Conservation (phyloP, 2,888 invertebrate species). For the Cephalotes varians region DNA sequence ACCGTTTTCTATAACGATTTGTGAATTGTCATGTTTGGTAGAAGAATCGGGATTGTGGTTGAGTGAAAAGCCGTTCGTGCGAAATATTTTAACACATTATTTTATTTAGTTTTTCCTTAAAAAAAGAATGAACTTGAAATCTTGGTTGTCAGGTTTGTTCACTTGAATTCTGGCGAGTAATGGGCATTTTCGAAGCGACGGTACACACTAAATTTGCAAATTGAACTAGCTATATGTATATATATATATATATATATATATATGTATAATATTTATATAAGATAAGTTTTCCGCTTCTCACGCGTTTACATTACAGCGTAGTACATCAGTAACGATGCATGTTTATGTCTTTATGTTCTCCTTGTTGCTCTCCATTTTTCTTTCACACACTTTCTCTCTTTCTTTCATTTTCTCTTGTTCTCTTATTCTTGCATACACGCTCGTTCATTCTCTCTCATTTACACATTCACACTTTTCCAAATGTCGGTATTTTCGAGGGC, state of each 20-base stretch:
- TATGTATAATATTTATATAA: slow-evolving; percentile 80
- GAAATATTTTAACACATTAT: slow-evolving; percentile 83
- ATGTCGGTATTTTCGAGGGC: slow-evolving; percentile 18
- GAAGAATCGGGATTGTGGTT: slow-evolving; percentile 4
- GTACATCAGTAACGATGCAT: slow-evolving; percentile 80
- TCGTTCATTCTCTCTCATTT: slow-evolving; percentile 27
- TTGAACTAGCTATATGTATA: slow-evolving; percentile 83
- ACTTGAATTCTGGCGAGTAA: slow-evolving; percentile 84
- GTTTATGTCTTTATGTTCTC: slow-evolving; percentile 71
- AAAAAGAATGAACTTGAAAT: slow-evolving; percentile 85
- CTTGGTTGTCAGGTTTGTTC: slow-evolving; percentile 77
- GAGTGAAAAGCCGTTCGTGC: slow-evolving; percentile 18
- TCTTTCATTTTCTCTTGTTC: neutral
- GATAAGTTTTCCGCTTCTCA: slow-evolving; percentile 78
- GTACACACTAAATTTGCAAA: slow-evolving; percentile 85
- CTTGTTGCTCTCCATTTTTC: slow-evolving; percentile 57
- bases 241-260: slow-evolving; percentile 72
- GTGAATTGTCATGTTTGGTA: neutral
- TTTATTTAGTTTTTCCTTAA: slow-evolving; percentile 84
- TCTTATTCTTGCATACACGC: slow-evolving; percentile 36
- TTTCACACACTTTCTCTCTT: slow-evolving; percentile 49
- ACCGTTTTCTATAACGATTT: neutral
- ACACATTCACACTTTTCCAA: neutral
- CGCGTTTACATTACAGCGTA: slow-evolving; percentile 76
- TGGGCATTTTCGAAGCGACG: slow-evolving; percentile 85